phyloP scores from a whole-genome alignment of 2,888 invertebrate genomes.

The Cataglyphis rosenhaueri region DNA sequence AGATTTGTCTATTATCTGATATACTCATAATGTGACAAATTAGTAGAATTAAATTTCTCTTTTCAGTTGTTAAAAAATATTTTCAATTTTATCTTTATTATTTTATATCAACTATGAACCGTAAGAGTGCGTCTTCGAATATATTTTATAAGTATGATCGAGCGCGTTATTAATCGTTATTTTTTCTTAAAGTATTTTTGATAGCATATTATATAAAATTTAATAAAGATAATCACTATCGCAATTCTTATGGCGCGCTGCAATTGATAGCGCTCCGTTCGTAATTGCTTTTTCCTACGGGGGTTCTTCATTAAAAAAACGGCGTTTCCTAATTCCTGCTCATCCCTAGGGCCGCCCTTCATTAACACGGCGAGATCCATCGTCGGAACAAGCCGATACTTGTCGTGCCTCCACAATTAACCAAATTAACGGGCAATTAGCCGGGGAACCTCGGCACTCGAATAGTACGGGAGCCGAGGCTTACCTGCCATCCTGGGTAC shows the following conservation, averaged over 20 bases:
- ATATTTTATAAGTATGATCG: not conserved
- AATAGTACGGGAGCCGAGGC: constrained; percentile 59
- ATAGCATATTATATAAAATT: not conserved
- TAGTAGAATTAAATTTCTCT: not conserved
- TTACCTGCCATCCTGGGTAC: constrained; percentile 36
- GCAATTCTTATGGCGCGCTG: not conserved
- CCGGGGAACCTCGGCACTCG: constrained; percentile 62
- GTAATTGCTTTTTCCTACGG: constrained; percentile 23
- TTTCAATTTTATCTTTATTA: not conserved
- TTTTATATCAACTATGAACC: not conserved
- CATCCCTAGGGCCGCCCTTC: constrained; percentile 17
- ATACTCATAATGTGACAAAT: not conserved
- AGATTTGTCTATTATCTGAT: not conserved
- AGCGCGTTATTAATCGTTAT: not conserved
- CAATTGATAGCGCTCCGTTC: constrained; percentile 15
- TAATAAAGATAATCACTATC: constrained; percentile 17
- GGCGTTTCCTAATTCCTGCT: constrained; percentile 33
- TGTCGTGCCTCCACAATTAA: constrained; percentile 69
- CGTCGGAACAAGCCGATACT: constrained; percentile 54
- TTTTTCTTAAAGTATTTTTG: not conserved
- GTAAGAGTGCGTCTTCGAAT: not conserved
- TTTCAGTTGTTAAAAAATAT: not conserved
- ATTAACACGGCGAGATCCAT: constrained; percentile 46
- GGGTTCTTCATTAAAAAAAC: constrained; percentile 38
- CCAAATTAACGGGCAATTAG: constrained; percentile 75